phyloP scores from a whole-genome alignment of 1,140 invertebrate genomes.

The Papilio helenus region DNA sequence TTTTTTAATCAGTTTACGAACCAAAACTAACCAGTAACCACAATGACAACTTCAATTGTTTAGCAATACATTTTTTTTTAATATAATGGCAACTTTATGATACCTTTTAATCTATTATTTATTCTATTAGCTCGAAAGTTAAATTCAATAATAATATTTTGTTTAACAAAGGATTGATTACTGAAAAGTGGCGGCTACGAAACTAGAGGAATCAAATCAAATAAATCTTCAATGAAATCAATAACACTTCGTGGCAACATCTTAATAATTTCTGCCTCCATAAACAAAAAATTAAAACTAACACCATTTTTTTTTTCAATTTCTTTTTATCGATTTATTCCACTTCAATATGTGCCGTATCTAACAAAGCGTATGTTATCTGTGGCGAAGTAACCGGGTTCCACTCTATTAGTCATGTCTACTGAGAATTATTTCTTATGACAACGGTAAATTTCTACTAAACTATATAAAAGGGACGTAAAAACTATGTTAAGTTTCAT shows the following conservation, averaged over 20 bases:
- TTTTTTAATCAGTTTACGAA: not conserved
- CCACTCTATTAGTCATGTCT: conserved; percentile 25
- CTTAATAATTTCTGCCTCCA: not conserved
- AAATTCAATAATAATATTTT: too few relatives aligned
- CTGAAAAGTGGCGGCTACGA: too few relatives aligned
- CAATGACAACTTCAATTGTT: not conserved
- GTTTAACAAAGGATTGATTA: too few relatives aligned
- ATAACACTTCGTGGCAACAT: not conserved
- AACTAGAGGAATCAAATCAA: not conserved
- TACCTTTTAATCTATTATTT: too few relatives aligned
- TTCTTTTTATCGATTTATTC: not conserved
- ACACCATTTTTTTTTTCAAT: not conserved
- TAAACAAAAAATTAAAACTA: not conserved
- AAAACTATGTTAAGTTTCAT: not conserved
- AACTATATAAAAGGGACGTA: not conserved
- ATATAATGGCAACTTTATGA: too few relatives aligned
- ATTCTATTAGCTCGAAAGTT: too few relatives aligned
- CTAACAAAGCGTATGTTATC: not conserved
- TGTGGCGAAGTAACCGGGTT: conserved; percentile 17
- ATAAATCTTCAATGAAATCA: not conserved
- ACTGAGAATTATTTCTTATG: conserved; percentile 2
- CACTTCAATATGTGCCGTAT: not conserved
- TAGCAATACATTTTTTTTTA: not conserved
- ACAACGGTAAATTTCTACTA: conserved; percentile 13
- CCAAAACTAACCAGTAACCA: not conserved